Base-by-base conservation (phyloP, 2,113 vertebrate species). In the Rutilus rutilus region DNA sequence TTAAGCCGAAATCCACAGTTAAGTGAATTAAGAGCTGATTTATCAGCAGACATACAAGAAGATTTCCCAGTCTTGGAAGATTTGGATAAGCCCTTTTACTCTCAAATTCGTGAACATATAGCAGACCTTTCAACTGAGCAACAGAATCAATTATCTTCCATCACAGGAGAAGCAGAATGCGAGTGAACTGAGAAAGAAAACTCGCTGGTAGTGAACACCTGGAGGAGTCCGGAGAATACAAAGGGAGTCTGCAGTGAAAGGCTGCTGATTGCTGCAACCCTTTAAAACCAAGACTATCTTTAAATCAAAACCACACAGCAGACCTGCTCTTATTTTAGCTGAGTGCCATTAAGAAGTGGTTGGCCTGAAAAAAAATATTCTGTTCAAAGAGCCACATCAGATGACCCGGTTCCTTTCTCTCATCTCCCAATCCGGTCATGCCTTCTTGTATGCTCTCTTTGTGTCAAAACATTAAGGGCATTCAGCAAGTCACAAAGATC, bases 381-480 rank as follows among this genome's bases (percentile, higher is more conserved):
- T 60, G 7, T 52, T 82, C 60, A 69, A 69, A 82, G 42, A 82
- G 45, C 36, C 42, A 65, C 79, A 50, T 65, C 15, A 82, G 60
- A 67, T 50, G 60, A 82, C 79, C 79, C 57, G 36, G 30, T 79
- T 79, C 54, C 57, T 42, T 79, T 79, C 77, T 79, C 54, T 39
- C 17, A 62, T 42, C 78, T 82, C 25, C 42, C 79, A 82, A 9
- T 11, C 79, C 17, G 6, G 62, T 64, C 79, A 42, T 82, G 80
- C 17, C 62, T 54, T 39, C 45, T 8, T 71, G 42, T 71, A 36
- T 54, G 64, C 59, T 64, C 42, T 82, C 80, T 82, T 67, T 71
- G 25, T 82, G 17, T 69, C 64, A 71, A 82, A 69, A 69, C 64
- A 71, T 82, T n/a, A 82, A 54, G 25, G 64, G 15, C 45, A 36